Conservation (phyloP, 2,797 vertebrate species). For the Sphaeramia orbicularis region DNA sequence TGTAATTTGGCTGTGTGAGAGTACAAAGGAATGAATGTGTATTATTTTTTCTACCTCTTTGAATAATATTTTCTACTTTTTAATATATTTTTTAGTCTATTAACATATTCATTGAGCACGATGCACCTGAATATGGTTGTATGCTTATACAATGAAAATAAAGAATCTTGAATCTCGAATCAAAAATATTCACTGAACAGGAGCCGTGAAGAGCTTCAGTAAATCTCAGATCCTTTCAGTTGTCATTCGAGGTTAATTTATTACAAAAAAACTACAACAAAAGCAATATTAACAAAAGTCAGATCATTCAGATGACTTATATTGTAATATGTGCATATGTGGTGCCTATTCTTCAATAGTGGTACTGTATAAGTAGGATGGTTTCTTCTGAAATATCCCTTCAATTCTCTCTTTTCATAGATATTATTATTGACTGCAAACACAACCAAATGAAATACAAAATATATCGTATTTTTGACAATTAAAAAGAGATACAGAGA, state of each 20-base stretch:
- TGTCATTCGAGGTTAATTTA: slow-evolving; percentile 3
- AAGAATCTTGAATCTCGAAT: background rate
- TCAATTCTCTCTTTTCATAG: slow-evolving; percentile 4
- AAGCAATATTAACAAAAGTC: slow-evolving; percentile 5
- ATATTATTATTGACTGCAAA: background rate
- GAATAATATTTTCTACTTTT: no score
- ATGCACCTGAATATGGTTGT: no score
- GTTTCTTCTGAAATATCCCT: slow-evolving; percentile 9
- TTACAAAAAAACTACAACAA: background rate
- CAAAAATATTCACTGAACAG: background rate
- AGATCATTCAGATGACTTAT: slow-evolving; percentile 21
- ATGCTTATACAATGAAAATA: no score
- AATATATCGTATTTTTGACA: slow-evolving; percentile 11
- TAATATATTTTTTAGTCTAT: no score
- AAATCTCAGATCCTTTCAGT: background rate
- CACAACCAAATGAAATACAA: slow-evolving; percentile 1
- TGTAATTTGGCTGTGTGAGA: no score
- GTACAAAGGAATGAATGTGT: no score
- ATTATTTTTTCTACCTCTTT: no score
- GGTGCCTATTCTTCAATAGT: slow-evolving; percentile 12
- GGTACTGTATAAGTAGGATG: background rate
- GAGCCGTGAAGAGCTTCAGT: background rate
- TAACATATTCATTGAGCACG: no score
- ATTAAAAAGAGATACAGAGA: no score
- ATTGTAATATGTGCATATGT: background rate